These are phyloP conservation scores for Eumeta japonica DNA, from an alignment of 1,140 invertebrate species.

Conservation along the genomic window DNA sequence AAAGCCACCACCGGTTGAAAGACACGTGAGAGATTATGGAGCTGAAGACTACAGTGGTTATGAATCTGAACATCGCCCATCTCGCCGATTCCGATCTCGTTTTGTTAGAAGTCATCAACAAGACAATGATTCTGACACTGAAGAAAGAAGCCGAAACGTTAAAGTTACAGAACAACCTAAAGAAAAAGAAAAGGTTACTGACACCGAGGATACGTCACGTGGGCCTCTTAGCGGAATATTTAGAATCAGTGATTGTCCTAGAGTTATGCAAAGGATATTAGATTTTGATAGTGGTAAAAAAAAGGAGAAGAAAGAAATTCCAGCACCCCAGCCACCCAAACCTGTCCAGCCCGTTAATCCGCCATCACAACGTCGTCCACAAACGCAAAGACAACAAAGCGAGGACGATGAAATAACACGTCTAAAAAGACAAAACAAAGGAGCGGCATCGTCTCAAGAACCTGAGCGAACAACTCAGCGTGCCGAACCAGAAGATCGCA, in stretches of 20 bases:
- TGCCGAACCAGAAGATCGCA: conserved; percentile 58
- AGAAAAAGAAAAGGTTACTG: conserved; percentile 77
- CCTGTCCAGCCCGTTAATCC: conserved; percentile 56
- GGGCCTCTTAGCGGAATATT: conserved; percentile 89
- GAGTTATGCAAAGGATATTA: conserved; percentile 84
- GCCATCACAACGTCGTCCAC: conserved; percentile 44
- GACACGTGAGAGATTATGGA: conserved; percentile 58
- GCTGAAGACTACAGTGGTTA: conserved; percentile 63
- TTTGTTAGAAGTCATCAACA: conserved; percentile 66
- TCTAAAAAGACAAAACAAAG: conserved; percentile 87
- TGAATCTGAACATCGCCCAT: conserved; percentile 62
- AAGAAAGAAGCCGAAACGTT: conserved; percentile 58
- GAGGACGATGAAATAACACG: conserved; percentile 88
- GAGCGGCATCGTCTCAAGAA: conserved; percentile 59
- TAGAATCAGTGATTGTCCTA: conserved; percentile 81
- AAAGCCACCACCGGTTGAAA: conserved; percentile 52
- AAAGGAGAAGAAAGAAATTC: conserved; percentile 67
- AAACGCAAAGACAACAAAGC: conserved; percentile 71
- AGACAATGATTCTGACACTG: conserved; percentile 70
- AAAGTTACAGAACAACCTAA: conserved; percentile 62
- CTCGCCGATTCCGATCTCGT: conserved; percentile 69
- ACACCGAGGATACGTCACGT: conserved; percentile 84
- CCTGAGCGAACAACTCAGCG: conserved; percentile 38
- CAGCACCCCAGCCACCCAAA: conserved; percentile 50
- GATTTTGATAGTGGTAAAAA: conserved; percentile 77